Percentiles rank a stretch among this genome's conserved stretches.
These are phyloP conservation scores for Hemistola chrysoprasaria DNA, from an alignment of 2,888 invertebrate genomes.

Conservation along the genomic window DNA sequence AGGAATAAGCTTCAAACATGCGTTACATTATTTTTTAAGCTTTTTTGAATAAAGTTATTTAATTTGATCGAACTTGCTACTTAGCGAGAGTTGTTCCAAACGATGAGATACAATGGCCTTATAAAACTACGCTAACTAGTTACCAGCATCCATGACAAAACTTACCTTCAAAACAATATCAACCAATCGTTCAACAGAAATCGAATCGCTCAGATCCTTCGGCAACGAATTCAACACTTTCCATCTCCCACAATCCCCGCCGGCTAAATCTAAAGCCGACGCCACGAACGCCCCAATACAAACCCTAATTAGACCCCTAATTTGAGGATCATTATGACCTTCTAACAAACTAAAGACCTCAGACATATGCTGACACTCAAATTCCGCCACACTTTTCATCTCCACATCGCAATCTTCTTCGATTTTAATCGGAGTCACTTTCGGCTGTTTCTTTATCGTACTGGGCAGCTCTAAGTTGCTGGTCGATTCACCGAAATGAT, in stretches of 20 bases:
- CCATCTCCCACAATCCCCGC: slow-evolving; percentile 81
- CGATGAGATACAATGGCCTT: no score
- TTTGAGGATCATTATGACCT: slow-evolving; percentile 90
- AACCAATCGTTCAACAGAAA: slow-evolving; percentile 74
- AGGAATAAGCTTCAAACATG: no score
- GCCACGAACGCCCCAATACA: slow-evolving; percentile 86
- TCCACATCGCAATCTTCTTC: slow-evolving; percentile 52
- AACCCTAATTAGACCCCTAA: slow-evolving; percentile 87
- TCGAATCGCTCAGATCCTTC: slow-evolving; percentile 58
- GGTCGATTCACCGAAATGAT: slow-evolving; percentile 82
- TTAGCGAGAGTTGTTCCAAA: no score
- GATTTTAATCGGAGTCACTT: slow-evolving; percentile 42
- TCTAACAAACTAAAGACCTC: slow-evolving; percentile 86
- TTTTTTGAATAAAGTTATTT: no score
- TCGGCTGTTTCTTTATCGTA: slow-evolving; percentile 43
- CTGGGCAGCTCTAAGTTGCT: slow-evolving; percentile 58
- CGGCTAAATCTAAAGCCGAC: slow-evolving; percentile 79
- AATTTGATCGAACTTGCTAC: no score
- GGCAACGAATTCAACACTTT: slow-evolving; percentile 55
- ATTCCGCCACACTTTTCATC: slow-evolving; percentile 37
- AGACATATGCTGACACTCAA: slow-evolving; percentile 83
- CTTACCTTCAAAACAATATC: slow-evolving; percentile 80
- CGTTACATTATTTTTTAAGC: no score
- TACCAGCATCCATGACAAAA: slow-evolving; percentile 3
- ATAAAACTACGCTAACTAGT: no score